Evolutionary conservation across 2,888 invertebrate genomes (phyloP).

Genomic region (Taenaris catops): DNA sequence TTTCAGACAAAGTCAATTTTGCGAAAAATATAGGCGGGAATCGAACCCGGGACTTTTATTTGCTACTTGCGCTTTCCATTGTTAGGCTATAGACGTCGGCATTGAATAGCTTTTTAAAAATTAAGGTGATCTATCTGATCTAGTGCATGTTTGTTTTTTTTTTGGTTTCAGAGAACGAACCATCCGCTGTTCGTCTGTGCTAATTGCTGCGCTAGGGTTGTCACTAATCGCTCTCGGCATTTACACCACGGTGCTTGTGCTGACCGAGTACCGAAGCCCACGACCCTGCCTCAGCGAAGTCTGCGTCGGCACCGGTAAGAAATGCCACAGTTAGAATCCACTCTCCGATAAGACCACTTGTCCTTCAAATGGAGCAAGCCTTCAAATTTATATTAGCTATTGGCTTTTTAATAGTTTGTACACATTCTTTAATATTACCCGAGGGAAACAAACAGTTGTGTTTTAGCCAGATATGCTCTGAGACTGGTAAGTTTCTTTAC

Average conservation of each 20-base stretch:
- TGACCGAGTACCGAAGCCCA: slow-evolving; percentile 59
- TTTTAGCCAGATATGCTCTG: slow-evolving; percentile 5
- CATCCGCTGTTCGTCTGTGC: slow-evolving; percentile 66
- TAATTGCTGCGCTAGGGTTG: slow-evolving; percentile 70
- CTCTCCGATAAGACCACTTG: slow-evolving; percentile 16
- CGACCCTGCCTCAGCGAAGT: slow-evolving; percentile 80
- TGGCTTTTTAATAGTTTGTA: slow-evolving; percentile 5
- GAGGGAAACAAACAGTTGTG: slow-evolving; percentile 5
- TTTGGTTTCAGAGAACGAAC: slow-evolving; percentile 59
- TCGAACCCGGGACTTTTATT: background rate
- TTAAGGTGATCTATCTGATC: background rate
- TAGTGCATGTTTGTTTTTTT: background rate
- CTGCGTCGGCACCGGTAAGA: slow-evolving; percentile 82
- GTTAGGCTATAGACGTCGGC: background rate
- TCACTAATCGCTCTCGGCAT: slow-evolving; percentile 69
- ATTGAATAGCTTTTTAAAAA: background rate
- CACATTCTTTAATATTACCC: background rate
- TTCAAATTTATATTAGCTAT: slow-evolving; percentile 5
- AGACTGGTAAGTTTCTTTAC: slow-evolving; percentile 18
- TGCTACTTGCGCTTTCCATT: background rate
- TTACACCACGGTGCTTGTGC: slow-evolving; percentile 67
- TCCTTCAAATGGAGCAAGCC: slow-evolving; percentile 22
- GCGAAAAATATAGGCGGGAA: no score
- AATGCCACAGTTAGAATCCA: slow-evolving; percentile 14
- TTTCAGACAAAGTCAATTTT: no score